Evolutionary conservation across 92 coral and sea anemone genomes (phyloP).

Genomic region (Meandrina meandrites): DNA sequence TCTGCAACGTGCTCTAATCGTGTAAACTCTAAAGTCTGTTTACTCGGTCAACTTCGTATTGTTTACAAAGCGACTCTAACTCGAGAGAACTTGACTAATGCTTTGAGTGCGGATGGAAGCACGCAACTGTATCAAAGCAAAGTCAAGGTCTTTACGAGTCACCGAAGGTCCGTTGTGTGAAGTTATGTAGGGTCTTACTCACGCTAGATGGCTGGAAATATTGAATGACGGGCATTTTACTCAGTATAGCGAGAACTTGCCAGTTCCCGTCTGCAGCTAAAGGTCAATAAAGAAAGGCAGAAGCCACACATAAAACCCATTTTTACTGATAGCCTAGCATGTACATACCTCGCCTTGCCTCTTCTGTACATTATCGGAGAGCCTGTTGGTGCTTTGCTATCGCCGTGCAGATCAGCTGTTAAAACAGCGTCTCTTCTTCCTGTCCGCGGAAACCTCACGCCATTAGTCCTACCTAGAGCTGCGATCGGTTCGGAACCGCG

Average conservation of each 20-base stretch:
- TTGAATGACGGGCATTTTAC: not conserved
- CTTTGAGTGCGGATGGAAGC: not conserved
- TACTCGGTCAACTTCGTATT: slow-evolving; percentile 3
- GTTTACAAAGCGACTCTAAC: slow-evolving; percentile 23
- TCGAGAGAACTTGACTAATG: slow-evolving; percentile 21
- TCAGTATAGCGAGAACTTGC: not conserved
- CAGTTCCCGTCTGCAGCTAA: not conserved
- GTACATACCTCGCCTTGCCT: slow-evolving; percentile 44
- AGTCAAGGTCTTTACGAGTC: not conserved
- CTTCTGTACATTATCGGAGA: slow-evolving; percentile 27
- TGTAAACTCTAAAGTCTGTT: slow-evolving; percentile 18
- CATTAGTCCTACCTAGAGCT: slow-evolving; percentile 12
- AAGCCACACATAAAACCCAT: not conserved
- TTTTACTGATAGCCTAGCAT: not conserved
- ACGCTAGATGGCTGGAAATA: not conserved
- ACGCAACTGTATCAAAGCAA: not conserved
- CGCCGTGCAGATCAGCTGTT: slow-evolving; percentile 7
- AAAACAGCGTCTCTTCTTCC: slow-evolving; percentile 31
- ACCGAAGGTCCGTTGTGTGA: not conserved
- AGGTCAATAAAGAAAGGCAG: not conserved
- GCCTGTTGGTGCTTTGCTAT: not conserved
- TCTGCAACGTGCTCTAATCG: not conserved
- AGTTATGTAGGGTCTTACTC: not conserved
- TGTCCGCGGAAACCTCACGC: slow-evolving; percentile 6
- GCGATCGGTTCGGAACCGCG: slow-evolving; percentile 44